Conservation (phyloP, 2,888 invertebrate genomes). For the Teinopalpus imperialis region DNA sequence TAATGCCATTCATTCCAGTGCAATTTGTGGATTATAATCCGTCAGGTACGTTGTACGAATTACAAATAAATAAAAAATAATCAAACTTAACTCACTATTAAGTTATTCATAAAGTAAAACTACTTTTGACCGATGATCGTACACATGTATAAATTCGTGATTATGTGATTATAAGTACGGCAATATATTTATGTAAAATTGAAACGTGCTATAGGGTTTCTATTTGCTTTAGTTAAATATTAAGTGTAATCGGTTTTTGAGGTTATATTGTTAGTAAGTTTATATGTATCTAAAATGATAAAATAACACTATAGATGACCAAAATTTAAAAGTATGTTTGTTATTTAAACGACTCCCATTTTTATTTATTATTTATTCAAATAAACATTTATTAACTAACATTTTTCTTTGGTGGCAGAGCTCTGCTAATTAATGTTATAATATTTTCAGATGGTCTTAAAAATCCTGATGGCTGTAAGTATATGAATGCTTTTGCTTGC, state of each 20-base stretch:
- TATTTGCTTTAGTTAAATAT: no score
- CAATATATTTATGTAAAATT: no score
- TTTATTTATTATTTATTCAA: not conserved
- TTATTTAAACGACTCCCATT: slow-evolving; percentile 1
- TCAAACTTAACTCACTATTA: no score
- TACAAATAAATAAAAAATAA: no score
- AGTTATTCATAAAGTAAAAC: no score
- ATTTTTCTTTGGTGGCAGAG: slow-evolving; percentile 2
- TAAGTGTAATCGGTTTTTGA: no score
- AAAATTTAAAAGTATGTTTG: slow-evolving; percentile 20
- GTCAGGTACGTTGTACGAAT: slow-evolving; percentile 16
- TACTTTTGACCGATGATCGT: not conserved
- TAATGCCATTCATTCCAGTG: slow-evolving; percentile 9
- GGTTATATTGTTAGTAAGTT: no score
- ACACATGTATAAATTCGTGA: not conserved
- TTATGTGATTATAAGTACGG: no score
- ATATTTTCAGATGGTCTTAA: slow-evolving; percentile 22
- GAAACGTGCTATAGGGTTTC: no score
- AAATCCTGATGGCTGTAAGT: slow-evolving; percentile 26
- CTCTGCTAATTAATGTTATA: not conserved
- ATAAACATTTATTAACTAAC: not conserved
- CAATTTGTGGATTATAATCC: slow-evolving; percentile 17
- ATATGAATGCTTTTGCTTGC: slow-evolving; percentile 1
- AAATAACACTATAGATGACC: no score
- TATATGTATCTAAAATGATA: no score